A percentile compares a stretch with the other conserved stretches of the same genome.
Evolutionary conservation across 2,797 vertebrate genomes (phyloP).

Genomic region (Pseudochromis fuscus): DNA sequence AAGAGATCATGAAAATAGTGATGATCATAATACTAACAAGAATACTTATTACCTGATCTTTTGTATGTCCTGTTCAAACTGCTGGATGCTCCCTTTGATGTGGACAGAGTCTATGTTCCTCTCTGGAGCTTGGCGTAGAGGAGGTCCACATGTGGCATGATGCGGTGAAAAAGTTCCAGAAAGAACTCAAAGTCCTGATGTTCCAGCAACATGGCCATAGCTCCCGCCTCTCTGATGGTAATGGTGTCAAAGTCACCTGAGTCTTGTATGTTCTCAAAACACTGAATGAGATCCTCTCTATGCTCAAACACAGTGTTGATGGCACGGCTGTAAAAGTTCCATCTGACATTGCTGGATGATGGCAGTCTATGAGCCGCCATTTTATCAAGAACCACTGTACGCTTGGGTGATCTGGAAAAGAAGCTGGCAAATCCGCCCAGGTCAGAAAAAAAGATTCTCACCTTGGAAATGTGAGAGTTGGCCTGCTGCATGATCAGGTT

Average conservation of each 20-base stretch:
- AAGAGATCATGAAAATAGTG: too few relatives aligned
- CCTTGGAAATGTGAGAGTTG: too few relatives aligned
- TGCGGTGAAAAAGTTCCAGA: not conserved
- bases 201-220: not conserved
- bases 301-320: not conserved
- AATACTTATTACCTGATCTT: not conserved
- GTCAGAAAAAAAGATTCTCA: not conserved
- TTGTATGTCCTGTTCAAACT: not conserved
- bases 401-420: too few relatives aligned
- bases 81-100: not conserved
- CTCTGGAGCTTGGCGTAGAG: conserved; percentile 5
- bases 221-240: not conserved
- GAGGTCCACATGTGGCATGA: conserved; percentile 6
- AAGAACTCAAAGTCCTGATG: conserved; percentile 3
- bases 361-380: not conserved
- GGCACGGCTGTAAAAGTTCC: not conserved
- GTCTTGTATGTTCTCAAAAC: conserved; percentile 1
- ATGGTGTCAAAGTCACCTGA: not conserved
- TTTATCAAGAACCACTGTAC: too few relatives aligned
- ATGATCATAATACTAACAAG: too few relatives aligned
- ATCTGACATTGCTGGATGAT: not conserved
- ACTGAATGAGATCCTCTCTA: not conserved
- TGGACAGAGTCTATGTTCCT: not conserved
- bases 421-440: not conserved
- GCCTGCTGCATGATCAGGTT: too few relatives aligned